A percentile compares a stretch with the other conserved stretches of the same genome.
phyloP scores from a whole-genome alignment of 2,113 vertebrate species.

The Alligator mississippiensis region DNA sequence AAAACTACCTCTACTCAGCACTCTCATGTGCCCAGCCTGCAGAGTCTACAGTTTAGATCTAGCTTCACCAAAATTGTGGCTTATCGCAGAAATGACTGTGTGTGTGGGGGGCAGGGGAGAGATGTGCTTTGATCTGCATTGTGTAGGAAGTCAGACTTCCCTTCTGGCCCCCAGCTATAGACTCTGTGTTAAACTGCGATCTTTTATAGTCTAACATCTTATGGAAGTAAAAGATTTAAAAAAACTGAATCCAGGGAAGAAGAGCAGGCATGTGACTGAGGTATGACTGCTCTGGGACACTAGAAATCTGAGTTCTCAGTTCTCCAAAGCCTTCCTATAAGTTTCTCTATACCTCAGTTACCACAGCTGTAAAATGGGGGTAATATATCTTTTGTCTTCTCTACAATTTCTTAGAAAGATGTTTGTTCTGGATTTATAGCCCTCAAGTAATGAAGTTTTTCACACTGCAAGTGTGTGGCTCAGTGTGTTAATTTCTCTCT shows the following conservation, averaged over 20 bases:
- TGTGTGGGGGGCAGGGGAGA: neutral
- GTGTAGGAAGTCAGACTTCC: neutral
- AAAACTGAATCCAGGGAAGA: neutral
- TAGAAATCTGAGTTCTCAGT: neutral
- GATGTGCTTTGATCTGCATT: neutral
- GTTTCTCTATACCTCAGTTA: neutral
- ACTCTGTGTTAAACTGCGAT: neutral
- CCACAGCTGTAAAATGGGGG: neutral
- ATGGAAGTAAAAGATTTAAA: neutral
- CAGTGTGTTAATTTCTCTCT: no score
- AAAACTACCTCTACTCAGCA: neutral
- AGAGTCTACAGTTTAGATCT: neutral
- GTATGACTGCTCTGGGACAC: neutral
- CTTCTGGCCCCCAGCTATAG: neutral
- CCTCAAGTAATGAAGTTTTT: no score
- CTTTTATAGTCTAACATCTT: neutral
- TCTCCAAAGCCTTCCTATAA: neutral
- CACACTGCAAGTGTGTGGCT: no score
- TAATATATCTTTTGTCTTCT: neutral
- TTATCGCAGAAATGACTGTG: neutral
- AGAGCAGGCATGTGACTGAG: neutral
- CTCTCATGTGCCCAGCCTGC: no score
- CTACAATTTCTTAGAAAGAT: conserved; percentile 3
- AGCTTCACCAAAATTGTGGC: neutral
- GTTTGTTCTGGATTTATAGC: no score